Conservation (phyloP, 2,113 vertebrate species). For the Colius striatus region DNA sequence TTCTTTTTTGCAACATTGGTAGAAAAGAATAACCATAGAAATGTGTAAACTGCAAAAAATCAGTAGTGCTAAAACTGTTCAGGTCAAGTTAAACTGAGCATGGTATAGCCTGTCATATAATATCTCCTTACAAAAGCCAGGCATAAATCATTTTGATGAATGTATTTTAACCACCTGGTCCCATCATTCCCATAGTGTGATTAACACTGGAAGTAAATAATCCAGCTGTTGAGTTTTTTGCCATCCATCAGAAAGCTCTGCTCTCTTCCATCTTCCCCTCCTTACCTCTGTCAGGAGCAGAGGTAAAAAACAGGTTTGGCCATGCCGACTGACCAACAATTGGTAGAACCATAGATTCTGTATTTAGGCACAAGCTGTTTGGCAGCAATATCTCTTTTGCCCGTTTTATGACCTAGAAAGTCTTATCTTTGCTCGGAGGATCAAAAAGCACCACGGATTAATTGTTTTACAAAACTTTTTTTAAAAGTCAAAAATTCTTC, state of each 20-base stretch:
- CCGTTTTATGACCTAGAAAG: background rate
- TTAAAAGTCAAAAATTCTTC: background rate
- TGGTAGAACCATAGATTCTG: background rate
- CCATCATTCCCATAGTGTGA: rapidly evolving
- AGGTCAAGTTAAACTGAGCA: background rate
- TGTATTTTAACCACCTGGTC: background rate
- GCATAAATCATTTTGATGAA: background rate
- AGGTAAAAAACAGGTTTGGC: background rate
- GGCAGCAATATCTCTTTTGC: background rate
- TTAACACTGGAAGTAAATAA: background rate
- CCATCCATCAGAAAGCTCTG: background rate
- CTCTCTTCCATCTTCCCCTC: background rate
- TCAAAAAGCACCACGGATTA: background rate
- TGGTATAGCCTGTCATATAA: background rate
- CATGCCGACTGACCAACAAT: background rate
- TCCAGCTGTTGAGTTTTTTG: background rate
- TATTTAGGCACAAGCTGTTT: background rate
- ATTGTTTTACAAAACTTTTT: background rate
- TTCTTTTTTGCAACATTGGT: background rate
- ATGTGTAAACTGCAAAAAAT: background rate
- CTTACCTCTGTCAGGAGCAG: background rate
- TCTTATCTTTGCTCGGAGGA: background rate
- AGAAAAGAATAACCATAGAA: background rate
- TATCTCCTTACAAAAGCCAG: background rate
- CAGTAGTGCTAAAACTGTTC: rapidly evolving